These are phyloP conservation scores for Lemur catta DNA, from an alignment of 2,797 vertebrate genomes.

Conservation along the genomic window DNA sequence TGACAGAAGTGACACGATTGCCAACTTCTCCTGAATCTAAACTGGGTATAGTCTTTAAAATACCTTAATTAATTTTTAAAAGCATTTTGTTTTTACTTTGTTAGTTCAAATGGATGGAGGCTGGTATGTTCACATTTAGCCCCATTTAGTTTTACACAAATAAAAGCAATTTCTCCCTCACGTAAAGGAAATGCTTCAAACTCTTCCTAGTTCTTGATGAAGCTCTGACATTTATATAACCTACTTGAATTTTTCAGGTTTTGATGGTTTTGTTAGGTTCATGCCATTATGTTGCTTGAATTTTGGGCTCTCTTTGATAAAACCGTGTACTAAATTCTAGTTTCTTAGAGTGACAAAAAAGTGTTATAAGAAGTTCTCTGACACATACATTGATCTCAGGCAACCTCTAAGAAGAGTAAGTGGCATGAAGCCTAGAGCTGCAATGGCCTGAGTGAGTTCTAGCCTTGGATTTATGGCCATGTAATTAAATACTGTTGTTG, in stretches of 20 bases:
- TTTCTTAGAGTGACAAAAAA: slow-evolving; percentile 26
- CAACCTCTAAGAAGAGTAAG: slow-evolving; percentile 29
- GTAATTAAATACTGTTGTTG: neutral
- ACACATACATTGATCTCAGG: neutral
- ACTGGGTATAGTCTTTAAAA: neutral
- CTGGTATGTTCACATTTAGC: neutral
- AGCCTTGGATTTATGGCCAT: neutral
- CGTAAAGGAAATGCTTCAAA: neutral
- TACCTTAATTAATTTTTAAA: neutral
- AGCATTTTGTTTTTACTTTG: neutral
- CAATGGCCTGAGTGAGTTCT: neutral
- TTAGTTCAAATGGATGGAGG: neutral
- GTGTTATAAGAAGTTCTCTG: slow-evolving; percentile 37
- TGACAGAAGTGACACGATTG: neutral
- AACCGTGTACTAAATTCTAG: neutral
- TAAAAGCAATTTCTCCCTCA: neutral
- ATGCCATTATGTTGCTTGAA: neutral
- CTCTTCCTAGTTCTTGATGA: neutral
- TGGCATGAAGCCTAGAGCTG: neutral
- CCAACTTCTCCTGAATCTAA: neutral
- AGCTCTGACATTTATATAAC: neutral
- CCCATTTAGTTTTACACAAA: neutral
- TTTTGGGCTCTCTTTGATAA: neutral
- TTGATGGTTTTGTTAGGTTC: neutral
- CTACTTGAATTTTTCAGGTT: neutral